Conservation (phyloP, 2,797 vertebrate species). For the Streptopelia turtur region DNA sequence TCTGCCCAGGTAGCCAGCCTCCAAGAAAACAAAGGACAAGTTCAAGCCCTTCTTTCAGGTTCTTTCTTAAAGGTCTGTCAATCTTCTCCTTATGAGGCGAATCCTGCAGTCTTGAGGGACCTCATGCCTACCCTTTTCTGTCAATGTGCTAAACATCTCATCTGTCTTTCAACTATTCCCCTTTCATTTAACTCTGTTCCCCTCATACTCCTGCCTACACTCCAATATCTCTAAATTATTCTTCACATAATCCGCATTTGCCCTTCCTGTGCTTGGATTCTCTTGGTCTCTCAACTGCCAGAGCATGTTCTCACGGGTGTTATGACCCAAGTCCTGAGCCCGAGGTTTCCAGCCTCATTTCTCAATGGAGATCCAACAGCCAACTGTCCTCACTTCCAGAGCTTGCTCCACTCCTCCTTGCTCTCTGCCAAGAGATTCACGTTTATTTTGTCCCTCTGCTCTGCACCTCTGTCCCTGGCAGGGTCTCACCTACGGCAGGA, state of each 20-base stretch:
- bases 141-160: background rate
- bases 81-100: constrained; percentile 37
- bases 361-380: background rate
- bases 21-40: constrained; percentile 52
- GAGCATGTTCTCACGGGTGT: background rate
- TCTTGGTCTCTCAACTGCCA: background rate
- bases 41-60: constrained; percentile 44
- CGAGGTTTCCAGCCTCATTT: background rate
- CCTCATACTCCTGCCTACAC: background rate
- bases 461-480: background rate
- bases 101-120: background rate
- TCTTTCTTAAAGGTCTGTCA: constrained; percentile 54
- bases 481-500: background rate
- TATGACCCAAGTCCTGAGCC: background rate
- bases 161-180: constrained; percentile 13
- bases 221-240: background rate
- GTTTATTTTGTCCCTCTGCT: background rate
- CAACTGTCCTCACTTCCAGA: background rate
- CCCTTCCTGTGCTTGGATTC: background rate
- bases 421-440: background rate
- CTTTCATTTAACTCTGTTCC: background rate
- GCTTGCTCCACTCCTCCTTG: background rate
- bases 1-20: background rate
- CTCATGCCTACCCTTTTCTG: constrained; percentile 6
- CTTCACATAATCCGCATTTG: background rate